phyloP scores from a whole-genome alignment of 2,113 vertebrate species.

The Strigops habroptila region DNA sequence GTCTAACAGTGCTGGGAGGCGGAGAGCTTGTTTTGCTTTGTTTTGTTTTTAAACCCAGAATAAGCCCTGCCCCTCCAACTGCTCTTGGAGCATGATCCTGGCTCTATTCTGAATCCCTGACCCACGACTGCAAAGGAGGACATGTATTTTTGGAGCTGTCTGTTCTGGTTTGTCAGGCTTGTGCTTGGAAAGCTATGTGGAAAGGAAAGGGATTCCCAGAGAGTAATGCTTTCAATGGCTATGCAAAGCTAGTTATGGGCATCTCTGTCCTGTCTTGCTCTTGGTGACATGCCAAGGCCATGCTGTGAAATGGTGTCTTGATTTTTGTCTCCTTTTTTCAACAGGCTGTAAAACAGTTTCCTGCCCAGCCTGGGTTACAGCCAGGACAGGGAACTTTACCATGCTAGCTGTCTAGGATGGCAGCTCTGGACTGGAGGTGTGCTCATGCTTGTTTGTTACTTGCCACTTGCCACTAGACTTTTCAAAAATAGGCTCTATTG shows the following conservation, averaged over 20 bases:
- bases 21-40: not conserved
- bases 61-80: not conserved
- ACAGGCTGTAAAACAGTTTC: not conserved
- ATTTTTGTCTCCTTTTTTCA: not conserved
- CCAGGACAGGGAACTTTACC: not conserved
- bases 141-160: conserved; percentile 32
- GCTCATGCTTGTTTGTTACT: accelerated
- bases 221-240: not conserved
- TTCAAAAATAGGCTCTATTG: not conserved
- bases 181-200: not conserved
- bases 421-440: not conserved
- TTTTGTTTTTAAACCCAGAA: not conserved
- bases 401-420: not conserved
- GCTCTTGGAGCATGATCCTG: not conserved
- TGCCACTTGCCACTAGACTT: not conserved
- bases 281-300: not conserved
- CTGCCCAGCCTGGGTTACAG: not conserved
- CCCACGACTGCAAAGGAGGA: not conserved
- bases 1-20: not conserved
- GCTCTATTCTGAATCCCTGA: not conserved
- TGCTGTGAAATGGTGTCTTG: not conserved
- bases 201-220: conserved; percentile 11
- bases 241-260: not conserved
- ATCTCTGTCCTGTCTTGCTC: not conserved
- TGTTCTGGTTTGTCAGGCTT: conserved; percentile 34